Base-by-base conservation (phyloP, 2,888 invertebrate genomes). In the Philereme vetulata region DNA sequence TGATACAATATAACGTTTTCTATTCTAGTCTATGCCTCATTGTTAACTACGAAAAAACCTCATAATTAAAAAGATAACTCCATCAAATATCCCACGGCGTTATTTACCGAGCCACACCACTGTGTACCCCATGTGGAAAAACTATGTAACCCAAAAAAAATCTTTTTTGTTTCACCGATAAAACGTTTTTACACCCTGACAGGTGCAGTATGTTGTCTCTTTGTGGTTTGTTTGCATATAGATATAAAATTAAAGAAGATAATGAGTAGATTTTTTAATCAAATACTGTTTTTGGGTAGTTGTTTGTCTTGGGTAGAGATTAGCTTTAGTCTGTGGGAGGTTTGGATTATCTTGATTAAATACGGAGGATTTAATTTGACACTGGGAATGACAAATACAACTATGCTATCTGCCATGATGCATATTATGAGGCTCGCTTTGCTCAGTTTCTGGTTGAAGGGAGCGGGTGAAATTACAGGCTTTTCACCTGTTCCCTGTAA, bases 231-330 rank as follows among this genome's bases (percentile, higher is more conserved):
- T 82, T 81, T 81, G 73, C 61, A 52, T 62, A 71, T 64, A 75
- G 85, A 86, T 84, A 82, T 63, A 66, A 76, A 82, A 83, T 83
- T 78, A 82, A 79, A 72, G 80, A 78, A 74, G 79, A 79, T 80
- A 80, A 78, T 81, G 75, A 78, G 76, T 67, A 71, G 66, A 76
- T 66, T 68, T 62, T 68, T 70, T 78, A 72, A 80, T 80, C 78
- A 83, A 82, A 77, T 71, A 76, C 56, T 60, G 54, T 67, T 74
- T 71, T 71, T 70, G 65, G 68, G 67, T 51, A 62, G 46, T 59
- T 74, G 68, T 75, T 77, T 73, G 64, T 57, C 66, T 70, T 38
- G 33, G 64, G 44, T 49, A 32, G 11, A 58, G 60, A 61, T 69
- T 64, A 63, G 38, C 34, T 54, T 38, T 53, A 52, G 67, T 65